A percentile compares a stretch with the other conserved stretches of the same genome.
Evolutionary conservation across 1,140 invertebrate genomes (phyloP).

Genomic region (Drosophila tani): DNA sequence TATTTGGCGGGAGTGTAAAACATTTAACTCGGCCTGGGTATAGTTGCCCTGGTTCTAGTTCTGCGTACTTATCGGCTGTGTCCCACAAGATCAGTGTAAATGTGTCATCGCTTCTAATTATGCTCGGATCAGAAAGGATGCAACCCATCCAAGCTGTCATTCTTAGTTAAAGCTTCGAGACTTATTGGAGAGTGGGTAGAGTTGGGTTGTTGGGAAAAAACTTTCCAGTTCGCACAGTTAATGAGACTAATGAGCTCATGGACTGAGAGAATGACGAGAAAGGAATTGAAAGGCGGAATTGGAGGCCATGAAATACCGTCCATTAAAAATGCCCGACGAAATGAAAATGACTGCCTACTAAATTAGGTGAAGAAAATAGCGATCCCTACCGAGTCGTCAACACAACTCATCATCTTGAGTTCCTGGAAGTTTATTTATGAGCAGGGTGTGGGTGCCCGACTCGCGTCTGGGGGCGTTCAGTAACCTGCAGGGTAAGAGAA

Average conservation of each 20-base stretch:
- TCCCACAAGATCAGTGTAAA: background rate
- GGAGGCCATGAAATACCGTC: background rate
- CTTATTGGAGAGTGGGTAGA: slow-evolving; percentile 16
- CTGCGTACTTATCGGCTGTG: slow-evolving; percentile 38
- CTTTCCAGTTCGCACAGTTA: slow-evolving; percentile 31
- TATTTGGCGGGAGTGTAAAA: slow-evolving; percentile 28
- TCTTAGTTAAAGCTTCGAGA: background rate
- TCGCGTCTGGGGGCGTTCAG: background rate
- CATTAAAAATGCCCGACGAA: slow-evolving; percentile 9
- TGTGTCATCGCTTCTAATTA: background rate
- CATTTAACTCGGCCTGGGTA: background rate
- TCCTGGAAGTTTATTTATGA: slow-evolving; percentile 58
- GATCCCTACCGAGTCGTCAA: slow-evolving; percentile 70
- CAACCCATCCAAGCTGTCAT: background rate
- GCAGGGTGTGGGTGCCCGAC: background rate
- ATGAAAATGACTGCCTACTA: slow-evolving; percentile 16
- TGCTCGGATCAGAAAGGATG: background rate
- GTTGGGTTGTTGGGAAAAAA: slow-evolving; percentile 28
- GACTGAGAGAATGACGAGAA: slow-evolving; percentile 9
- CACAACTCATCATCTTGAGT: slow-evolving; percentile 73
- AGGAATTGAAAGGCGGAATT: slow-evolving; percentile 7
- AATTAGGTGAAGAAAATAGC: slow-evolving; percentile 25
- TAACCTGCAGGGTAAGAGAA: slow-evolving; percentile 7
- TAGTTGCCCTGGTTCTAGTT: slow-evolving; percentile 11
- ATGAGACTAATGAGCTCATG: slow-evolving; percentile 59